These are phyloP conservation scores for Apotomis betuletana DNA, from an alignment of 2,888 invertebrate genomes.

Conservation along the genomic window DNA sequence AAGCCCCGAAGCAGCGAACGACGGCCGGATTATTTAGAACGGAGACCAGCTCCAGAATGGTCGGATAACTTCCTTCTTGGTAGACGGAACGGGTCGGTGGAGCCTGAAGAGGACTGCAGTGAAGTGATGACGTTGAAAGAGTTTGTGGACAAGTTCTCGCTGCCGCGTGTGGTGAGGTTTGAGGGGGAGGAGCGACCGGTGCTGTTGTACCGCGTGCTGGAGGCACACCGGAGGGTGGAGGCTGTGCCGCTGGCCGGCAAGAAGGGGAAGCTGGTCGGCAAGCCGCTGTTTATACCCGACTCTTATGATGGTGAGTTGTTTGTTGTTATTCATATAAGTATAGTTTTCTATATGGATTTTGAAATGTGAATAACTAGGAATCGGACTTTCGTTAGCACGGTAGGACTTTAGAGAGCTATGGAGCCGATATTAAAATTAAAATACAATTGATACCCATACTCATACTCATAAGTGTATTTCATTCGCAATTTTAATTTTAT, in stretches of 20 bases:
- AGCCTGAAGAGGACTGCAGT: constrained; percentile 76
- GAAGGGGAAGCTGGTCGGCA: constrained; percentile 83
- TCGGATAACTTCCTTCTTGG: constrained; percentile 76
- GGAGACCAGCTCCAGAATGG: constrained; percentile 75
- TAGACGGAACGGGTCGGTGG: constrained; percentile 71
- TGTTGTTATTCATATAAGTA: constrained; percentile 18
- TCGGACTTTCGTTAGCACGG: too few species aligned
- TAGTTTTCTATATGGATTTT: too few species aligned
- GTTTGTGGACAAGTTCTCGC: constrained; percentile 85
- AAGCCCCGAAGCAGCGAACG: constrained; percentile 79
- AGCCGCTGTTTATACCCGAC: constrained; percentile 86
- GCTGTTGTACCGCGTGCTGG: constrained; percentile 85
- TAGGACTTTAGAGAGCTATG: too few species aligned
- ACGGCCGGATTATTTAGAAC: constrained; percentile 74
- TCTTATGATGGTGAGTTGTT: constrained; percentile 85
- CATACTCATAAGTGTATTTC: too few species aligned
- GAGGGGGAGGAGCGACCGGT: constrained; percentile 84
- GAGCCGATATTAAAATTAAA: too few species aligned
- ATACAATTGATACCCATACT: too few species aligned
- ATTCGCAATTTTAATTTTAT: too few species aligned
- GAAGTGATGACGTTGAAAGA: constrained; percentile 81
- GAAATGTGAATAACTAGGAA: too few species aligned
- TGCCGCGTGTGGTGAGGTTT: constrained; percentile 84
- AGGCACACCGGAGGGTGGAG: constrained; percentile 85
- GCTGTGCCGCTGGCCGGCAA: constrained; percentile 83